A percentile compares a stretch with the other conserved stretches of the same genome.
phyloP scores from a whole-genome alignment of 1,140 invertebrate species.

The Brachionus calyciflorus region DNA sequence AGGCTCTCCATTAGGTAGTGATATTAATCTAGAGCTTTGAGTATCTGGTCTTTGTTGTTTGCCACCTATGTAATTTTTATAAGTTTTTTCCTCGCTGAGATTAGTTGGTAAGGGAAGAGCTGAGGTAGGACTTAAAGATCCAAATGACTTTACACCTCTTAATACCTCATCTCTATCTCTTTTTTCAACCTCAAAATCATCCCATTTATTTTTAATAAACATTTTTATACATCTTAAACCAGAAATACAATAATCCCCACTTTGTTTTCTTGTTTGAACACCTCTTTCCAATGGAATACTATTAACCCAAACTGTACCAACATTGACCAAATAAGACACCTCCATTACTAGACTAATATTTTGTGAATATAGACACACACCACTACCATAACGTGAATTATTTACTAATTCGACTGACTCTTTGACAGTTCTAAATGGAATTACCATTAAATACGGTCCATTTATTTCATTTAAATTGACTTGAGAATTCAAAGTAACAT shows the following conservation, averaged over 20 bases:
- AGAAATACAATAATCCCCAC: constrained; percentile 61
- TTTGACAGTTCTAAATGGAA: constrained; percentile 66
- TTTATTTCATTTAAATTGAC: constrained; percentile 32
- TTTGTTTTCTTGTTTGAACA: constrained; percentile 63
- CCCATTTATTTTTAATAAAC: background rate
- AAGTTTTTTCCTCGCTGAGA: constrained; percentile 57
- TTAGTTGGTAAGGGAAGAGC: background rate
- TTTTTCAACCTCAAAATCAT: too few relatives aligned
- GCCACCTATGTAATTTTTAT: constrained; percentile 64
- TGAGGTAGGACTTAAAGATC: background rate
- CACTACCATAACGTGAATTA: constrained; percentile 63
- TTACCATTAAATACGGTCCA: constrained; percentile 61
- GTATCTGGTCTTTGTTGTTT: constrained; percentile 63
- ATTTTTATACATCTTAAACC: constrained; percentile 52
- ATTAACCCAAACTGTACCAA: constrained; percentile 67
- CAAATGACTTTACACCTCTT: constrained; percentile 16
- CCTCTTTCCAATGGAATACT: constrained; percentile 62
- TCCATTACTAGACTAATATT: constrained; percentile 65
- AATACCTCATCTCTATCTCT: background rate
- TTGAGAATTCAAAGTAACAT: constrained; percentile 44
- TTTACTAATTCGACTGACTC: constrained; percentile 66
- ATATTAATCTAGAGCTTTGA: constrained; percentile 57
- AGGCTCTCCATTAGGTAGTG: constrained; percentile 54
- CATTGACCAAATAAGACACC: constrained; percentile 62
- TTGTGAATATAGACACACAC: constrained; percentile 65